Base-by-base conservation (phyloP, 2,888 invertebrate species). In the Thumatha senex region DNA sequence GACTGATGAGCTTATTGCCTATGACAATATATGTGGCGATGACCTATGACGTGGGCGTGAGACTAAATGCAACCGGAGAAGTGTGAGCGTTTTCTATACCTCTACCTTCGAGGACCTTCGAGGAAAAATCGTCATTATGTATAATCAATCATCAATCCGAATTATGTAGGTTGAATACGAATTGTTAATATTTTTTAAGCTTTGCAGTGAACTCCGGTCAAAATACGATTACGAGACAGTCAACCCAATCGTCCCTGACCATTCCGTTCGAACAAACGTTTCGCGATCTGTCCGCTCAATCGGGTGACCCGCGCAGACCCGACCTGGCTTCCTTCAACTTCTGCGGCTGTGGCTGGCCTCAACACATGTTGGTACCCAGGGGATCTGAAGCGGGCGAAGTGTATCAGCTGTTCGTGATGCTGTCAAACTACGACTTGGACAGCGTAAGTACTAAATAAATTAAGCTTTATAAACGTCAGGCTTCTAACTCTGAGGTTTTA, bases 331-430 rank as follows among this genome's bases (percentile, higher is more conserved):
- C 80, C 29, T 92, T 92, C 80, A 93, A 93, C 80, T 93, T 84
- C 86, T 94, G 94, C 81, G 94, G 94, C 44, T 94, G 94, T 67
- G 93, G 93, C 30, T 93, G 93, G 93, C 93, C 93, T 0, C 92
- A 93, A 54, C 93, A 93, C 74, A 89, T 93, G 87, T 84, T 93
- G 35, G 82, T 93, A 13, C 93, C 93, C 0, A 90, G 86, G 56
- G 93, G 93, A 0, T 88, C 86, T 0, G 86, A 81, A 48, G 74
- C 72, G 1, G 92, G 92, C 35, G 72, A 76, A 13, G 33, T 66
- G 0, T 91, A 86, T 46, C 84, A 87, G 52, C 76, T 92, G 11
- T 92, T 91, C 63, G 82, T 89, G 9, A 92, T 92, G 92, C 75
- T 89, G 10, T 92, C 92, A 40, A 90, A 92, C 76, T 91, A 89